A percentile compares a stretch with the other conserved stretches of the same genome.
These are phyloP conservation scores for Adelosebastes latens DNA, from an alignment of 2,797 vertebrate genomes.

Conservation along the genomic window DNA sequence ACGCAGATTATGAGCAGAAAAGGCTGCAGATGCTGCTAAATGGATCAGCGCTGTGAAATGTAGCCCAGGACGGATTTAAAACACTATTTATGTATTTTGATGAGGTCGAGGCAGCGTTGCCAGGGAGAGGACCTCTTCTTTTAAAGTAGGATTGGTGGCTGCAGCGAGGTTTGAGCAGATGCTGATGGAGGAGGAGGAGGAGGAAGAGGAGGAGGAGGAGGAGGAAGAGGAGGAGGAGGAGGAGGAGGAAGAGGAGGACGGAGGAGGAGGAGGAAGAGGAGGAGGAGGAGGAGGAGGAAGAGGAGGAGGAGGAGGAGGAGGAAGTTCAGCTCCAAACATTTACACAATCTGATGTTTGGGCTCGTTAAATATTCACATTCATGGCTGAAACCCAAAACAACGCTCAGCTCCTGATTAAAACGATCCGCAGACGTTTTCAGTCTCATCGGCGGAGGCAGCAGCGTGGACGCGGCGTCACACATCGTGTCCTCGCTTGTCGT, in stretches of 20 bases:
- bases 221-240: too few species aligned
- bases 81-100: background rate
- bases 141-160: constrained; percentile 17
- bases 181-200: background rate
- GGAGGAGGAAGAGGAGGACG: too few species aligned
- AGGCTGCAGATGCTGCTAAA: constrained; percentile 62
- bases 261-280: background rate
- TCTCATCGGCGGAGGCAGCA: background rate
- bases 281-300: background rate
- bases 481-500: background rate
- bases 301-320: constrained; percentile 10
- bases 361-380: background rate
- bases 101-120: constrained; percentile 14
- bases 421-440: background rate
- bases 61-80: constrained; percentile 44
- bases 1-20: constrained; percentile 58
- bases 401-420: background rate
- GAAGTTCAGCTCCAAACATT: constrained; percentile 7
- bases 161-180: too few species aligned
- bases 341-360: background rate
- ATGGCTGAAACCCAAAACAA: background rate
- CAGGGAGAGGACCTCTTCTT: background rate
- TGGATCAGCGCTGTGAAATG: constrained; percentile 54
- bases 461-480: background rate
- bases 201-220: background rate